A percentile compares a stretch with the other conserved stretches of the same genome.
Conservation (phyloP, 92 coral and sea anemone genomes). For the Blastomussa wellsi region DNA sequence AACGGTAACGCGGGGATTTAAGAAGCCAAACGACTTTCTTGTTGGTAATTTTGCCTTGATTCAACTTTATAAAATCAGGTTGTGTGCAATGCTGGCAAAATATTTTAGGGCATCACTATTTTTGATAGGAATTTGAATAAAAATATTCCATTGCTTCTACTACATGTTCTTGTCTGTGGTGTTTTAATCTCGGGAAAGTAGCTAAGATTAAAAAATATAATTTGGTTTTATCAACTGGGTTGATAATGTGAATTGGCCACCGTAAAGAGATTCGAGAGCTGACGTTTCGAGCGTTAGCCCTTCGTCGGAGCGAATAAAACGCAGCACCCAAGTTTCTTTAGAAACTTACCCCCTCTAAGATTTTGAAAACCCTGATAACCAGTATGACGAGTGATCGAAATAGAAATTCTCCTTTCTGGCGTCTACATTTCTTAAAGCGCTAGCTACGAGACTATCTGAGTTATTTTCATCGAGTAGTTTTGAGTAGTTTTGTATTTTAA, state of each 20-base stretch:
- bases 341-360: too few species aligned
- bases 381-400: background rate
- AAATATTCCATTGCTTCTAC: background rate
- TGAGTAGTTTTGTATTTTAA: too few species aligned
- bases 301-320: too few species aligned
- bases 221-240: too few species aligned
- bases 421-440: background rate
- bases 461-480: too few species aligned
- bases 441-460: background rate
- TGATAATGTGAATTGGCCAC: too few species aligned
- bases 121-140: conserved; percentile 22
- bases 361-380: background rate
- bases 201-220: background rate
- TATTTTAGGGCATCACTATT: background rate
- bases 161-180: background rate
- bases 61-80: background rate
- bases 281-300: too few species aligned
- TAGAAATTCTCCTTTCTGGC: background rate
- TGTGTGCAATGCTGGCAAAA: conserved; percentile 3
- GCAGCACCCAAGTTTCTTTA: too few species aligned
- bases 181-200: background rate
- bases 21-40: background rate
- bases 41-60: background rate
- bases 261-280: too few species aligned
- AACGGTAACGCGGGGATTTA: background rate